phyloP scores from a whole-genome alignment of 1,140 invertebrate species.

The Palaemon carinicauda region DNA sequence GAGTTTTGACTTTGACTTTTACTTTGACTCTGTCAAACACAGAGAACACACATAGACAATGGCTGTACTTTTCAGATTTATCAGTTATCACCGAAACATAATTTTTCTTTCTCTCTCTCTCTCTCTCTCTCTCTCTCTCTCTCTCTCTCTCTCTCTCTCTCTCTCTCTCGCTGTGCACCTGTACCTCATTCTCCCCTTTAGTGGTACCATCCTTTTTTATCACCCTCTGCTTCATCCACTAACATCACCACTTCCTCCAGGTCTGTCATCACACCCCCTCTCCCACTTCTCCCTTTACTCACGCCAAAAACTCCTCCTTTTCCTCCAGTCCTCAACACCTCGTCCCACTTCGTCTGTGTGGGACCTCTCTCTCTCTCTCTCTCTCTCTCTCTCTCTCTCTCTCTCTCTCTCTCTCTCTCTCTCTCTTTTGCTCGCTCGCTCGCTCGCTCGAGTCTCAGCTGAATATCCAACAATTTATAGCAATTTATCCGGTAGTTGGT shows the following conservation, averaged over 20 bases:
- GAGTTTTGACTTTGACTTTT: background rate
- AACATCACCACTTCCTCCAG: background rate
- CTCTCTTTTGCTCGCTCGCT: background rate
- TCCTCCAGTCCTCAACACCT: background rate
- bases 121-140: background rate
- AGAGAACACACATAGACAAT: too few relatives aligned
- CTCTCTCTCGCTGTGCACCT: background rate
- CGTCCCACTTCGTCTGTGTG: background rate
- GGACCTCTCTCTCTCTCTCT: background rate
- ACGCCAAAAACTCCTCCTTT: background rate
- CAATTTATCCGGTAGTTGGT: constrained; percentile 2
- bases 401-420: background rate
- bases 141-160: background rate
- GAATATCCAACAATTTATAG: constrained; percentile 20
- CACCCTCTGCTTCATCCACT: background rate
- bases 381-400: background rate
- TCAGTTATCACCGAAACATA: too few relatives aligned
- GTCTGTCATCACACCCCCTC: background rate
- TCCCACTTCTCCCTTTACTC: background rate
- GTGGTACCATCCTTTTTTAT: background rate
- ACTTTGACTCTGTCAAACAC: background rate
- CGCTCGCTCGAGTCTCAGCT: background rate
- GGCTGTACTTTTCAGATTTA: too few relatives aligned
- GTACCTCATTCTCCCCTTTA: background rate
- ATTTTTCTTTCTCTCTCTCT: background rate